phyloP scores from a whole-genome alignment of 2,888 invertebrate species.

The Amaurobius ferox region DNA sequence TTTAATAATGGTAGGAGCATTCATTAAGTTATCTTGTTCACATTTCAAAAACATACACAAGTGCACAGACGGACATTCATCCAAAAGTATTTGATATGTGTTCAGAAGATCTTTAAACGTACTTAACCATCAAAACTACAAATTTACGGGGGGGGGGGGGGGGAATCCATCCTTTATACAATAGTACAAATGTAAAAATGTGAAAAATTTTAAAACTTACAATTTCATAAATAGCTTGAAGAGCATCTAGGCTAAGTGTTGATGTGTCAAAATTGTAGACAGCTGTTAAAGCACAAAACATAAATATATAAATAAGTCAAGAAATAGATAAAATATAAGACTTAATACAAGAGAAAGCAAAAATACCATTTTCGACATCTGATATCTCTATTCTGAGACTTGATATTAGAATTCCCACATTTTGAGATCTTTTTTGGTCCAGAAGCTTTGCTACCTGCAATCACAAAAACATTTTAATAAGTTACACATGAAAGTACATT shows the following conservation, averaged over 20 bases:
- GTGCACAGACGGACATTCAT: too few relatives aligned
- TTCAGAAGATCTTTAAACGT: too few relatives aligned
- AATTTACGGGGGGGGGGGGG: too few relatives aligned
- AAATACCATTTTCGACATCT: constrained; percentile 86
- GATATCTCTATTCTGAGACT: constrained; percentile 91
- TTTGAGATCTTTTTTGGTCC: constrained; percentile 94
- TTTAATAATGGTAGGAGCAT: too few relatives aligned
- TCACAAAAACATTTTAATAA: neutral
- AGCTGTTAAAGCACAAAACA: constrained; percentile 77
- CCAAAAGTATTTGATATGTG: too few relatives aligned
- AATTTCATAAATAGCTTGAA: constrained; percentile 93
- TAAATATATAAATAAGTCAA: neutral
- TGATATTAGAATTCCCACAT: constrained; percentile 95
- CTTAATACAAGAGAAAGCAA: too few relatives aligned
- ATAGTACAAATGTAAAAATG: too few relatives aligned
- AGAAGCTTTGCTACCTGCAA: constrained; percentile 86
- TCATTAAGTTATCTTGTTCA: too few relatives aligned
- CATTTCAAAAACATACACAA: too few relatives aligned
- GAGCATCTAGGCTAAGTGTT: constrained; percentile 89
- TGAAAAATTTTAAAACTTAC: too few relatives aligned
- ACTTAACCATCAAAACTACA: too few relatives aligned
- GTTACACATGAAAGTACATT: neutral
- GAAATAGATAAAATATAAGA: neutral
- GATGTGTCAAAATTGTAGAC: constrained; percentile 89
- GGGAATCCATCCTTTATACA: too few relatives aligned